phyloP scores from a whole-genome alignment of 2,888 invertebrate genomes.

The Hydrotaea cyrtoneurina region DNA sequence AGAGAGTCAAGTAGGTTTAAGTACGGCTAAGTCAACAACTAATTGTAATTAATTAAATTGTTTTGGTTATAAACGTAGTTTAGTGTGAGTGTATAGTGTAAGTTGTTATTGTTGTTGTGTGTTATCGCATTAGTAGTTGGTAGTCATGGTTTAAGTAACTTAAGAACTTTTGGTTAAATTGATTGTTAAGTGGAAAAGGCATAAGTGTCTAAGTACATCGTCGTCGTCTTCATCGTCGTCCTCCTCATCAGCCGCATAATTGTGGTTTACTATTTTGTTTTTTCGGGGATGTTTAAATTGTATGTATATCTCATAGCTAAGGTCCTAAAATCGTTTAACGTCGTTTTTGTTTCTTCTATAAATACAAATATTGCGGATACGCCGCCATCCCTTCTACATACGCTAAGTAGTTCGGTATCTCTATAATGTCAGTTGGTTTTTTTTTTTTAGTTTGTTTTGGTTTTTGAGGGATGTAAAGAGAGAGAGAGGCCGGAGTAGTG shows the following conservation, averaged over 20 bases:
- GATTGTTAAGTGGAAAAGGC: constrained; percentile 16
- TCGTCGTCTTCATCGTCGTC: background rate
- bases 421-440: background rate
- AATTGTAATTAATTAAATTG: too few species aligned
- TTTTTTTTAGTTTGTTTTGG: background rate
- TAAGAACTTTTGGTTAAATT: background rate
- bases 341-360: background rate
- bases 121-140: background rate
- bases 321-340: constrained; percentile 9
- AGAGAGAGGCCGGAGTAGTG: background rate
- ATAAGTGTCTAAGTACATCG: constrained; percentile 16
- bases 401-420: background rate
- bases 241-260: too few species aligned
- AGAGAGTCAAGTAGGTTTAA: too few species aligned
- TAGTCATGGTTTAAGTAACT: background rate
- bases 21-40: too few species aligned
- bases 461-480: background rate
- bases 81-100: background rate
- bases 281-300: background rate
- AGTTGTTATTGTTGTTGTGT: too few species aligned
- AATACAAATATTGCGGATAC: background rate
- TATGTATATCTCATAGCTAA: constrained; percentile 18
- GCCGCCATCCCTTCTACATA: background rate
- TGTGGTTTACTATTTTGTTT: background rate
- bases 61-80: too few species aligned